phyloP scores from a whole-genome alignment of 2,797 vertebrate genomes.

The Pangasius sanitwongsei region DNA sequence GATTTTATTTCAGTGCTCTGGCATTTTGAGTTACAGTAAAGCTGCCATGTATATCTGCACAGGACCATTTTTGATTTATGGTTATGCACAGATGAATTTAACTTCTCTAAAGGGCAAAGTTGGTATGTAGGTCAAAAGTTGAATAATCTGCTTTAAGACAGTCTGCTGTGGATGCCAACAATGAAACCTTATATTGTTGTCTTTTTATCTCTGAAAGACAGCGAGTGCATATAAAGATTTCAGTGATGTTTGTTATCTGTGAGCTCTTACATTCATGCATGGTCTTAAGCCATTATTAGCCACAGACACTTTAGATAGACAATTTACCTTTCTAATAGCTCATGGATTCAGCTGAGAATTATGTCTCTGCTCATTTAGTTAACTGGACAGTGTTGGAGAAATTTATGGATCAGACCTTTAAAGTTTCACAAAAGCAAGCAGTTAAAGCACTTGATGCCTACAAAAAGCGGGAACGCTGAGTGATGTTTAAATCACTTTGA shows the following conservation, averaged over 20 bases:
- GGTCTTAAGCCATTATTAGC: slow-evolving; percentile 26
- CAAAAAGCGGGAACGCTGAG: slow-evolving; percentile 3
- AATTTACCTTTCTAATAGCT: slow-evolving; percentile 36
- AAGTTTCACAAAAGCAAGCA: slow-evolving; percentile 25
- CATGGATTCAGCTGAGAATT: slow-evolving; percentile 33
- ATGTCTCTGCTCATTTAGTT: slow-evolving; percentile 42
- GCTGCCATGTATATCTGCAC: background rate
- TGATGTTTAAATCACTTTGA: slow-evolving; percentile 36
- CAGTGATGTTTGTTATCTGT: background rate
- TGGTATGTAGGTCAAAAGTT: background rate
- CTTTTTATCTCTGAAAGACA: background rate
- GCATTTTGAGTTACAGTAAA: background rate
- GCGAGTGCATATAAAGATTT: background rate
- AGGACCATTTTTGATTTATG: background rate
- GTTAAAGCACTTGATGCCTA: slow-evolving; percentile 29
- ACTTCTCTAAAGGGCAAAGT: slow-evolving; percentile 9
- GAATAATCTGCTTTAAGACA: background rate
- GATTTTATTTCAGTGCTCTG: slow-evolving; percentile 6
- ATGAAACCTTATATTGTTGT: background rate
- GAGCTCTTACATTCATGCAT: slow-evolving; percentile 3
- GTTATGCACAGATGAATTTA: background rate
- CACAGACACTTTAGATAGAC: background rate
- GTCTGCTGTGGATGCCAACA: background rate
- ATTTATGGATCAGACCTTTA: slow-evolving; percentile 34
- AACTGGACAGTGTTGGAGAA: slow-evolving; percentile 38